These are phyloP conservation scores for Pseudococcus jackbeardsleyi DNA, from an alignment of 2,888 invertebrate genomes.

Conservation along the genomic window DNA sequence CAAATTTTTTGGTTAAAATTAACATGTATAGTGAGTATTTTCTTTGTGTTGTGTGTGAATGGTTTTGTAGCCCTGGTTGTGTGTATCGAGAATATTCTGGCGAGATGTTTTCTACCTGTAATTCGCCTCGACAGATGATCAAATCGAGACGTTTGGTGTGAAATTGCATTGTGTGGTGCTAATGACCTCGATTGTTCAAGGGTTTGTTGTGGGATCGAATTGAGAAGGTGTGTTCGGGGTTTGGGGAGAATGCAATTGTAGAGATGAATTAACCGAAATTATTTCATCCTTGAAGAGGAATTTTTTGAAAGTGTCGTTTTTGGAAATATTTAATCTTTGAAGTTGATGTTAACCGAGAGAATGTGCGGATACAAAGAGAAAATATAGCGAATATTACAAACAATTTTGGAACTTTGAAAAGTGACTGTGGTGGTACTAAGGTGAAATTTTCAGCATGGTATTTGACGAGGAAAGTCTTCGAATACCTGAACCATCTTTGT, in stretches of 20 bases:
- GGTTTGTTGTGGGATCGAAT: background rate
- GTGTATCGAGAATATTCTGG: background rate
- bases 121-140: slow-evolving; percentile 4
- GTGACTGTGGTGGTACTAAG: no score
- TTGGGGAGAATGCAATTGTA: no score
- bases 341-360: background rate
- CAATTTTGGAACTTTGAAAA: no score
- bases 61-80: background rate
- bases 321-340: no score
- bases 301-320: background rate
- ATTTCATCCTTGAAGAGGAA: background rate
- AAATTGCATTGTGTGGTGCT: background rate
- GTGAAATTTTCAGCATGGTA: no score
- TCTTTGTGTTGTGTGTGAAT: slow-evolving; percentile 14
- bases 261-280: no score
- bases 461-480: no score
- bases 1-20: slow-evolving; percentile 41
- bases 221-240: no score
- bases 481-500: no score
- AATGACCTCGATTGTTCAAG: background rate
- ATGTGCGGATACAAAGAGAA: no score
- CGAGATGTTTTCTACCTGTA: background rate
- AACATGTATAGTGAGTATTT: slow-evolving; percentile 12
- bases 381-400: no score
- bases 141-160: background rate